phyloP scores from a whole-genome alignment of 2,797 vertebrate genomes.

The Chloroceryle amazona region DNA sequence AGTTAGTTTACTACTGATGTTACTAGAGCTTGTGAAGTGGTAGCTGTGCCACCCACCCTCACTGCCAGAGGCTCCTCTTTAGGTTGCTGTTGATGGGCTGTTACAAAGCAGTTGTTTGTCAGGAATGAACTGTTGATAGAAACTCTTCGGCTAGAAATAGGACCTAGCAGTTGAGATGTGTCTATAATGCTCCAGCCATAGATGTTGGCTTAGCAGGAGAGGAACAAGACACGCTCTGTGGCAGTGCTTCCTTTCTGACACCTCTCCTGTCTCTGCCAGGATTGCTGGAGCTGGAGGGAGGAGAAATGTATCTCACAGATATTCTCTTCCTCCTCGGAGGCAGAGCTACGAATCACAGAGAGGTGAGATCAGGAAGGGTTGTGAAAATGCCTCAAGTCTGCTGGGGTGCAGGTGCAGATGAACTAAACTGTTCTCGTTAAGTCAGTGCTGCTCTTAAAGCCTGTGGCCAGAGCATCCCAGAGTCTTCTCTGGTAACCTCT shows the following conservation, averaged over 20 bases:
- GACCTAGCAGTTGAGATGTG: background rate
- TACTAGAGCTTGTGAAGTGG: background rate
- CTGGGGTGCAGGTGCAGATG: background rate
- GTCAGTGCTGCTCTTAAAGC: background rate
- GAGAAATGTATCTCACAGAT: too few species aligned
- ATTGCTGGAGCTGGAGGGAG: background rate
- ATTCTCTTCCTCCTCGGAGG: background rate
- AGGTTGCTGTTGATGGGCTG: background rate
- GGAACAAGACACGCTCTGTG: background rate
- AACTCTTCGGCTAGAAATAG: background rate
- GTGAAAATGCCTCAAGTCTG: background rate
- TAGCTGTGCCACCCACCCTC: background rate
- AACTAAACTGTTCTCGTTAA: background rate
- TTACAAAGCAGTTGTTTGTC: background rate
- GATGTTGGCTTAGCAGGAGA: accelerated
- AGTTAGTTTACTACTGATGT: background rate
- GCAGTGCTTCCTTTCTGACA: background rate
- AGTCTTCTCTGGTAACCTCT: background rate
- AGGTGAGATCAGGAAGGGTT: background rate
- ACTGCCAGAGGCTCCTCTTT: background rate
- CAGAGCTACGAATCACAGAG: background rate
- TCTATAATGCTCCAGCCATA: background rate
- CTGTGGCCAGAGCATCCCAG: background rate
- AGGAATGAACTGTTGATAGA: background rate
- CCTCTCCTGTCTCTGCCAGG: background rate